phyloP scores from a whole-genome alignment of 2,113 vertebrate genomes.

The Hippocampus guttulatus region DNA sequence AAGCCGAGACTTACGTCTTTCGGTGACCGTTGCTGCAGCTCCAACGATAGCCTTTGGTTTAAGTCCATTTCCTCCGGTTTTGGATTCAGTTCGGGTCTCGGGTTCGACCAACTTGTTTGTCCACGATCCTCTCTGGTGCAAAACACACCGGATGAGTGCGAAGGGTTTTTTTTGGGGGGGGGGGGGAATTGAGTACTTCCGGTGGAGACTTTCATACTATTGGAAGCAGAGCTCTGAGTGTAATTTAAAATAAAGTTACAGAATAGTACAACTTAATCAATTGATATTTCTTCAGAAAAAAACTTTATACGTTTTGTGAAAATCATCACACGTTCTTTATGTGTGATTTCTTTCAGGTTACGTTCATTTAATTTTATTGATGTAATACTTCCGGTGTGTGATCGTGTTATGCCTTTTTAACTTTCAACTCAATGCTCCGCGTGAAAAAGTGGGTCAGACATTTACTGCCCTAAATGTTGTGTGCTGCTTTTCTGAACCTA shows the following conservation, averaged over 20 bases:
- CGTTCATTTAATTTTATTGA: slow-evolving; percentile 10
- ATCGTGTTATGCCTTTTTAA: too few species aligned
- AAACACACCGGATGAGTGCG: slow-evolving; percentile 48
- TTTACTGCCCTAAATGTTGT: slow-evolving; percentile 1
- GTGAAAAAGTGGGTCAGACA: slow-evolving; percentile 51
- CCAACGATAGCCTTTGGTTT: slow-evolving; percentile 64
- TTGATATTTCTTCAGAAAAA: background rate
- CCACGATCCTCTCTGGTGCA: slow-evolving; percentile 32
- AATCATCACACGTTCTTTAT: background rate
- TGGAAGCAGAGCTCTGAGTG: background rate
- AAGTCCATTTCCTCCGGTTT: slow-evolving; percentile 64
- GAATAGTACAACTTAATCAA: too few species aligned
- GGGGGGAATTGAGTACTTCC: background rate
- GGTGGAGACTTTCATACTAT: slow-evolving; percentile 8
- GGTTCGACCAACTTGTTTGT: slow-evolving; percentile 33
- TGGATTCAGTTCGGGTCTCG: slow-evolving; percentile 15
- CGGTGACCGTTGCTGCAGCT: slow-evolving; percentile 68
- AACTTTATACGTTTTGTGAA: background rate
- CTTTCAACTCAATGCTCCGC: slow-evolving; percentile 23
- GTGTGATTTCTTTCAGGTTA: background rate
- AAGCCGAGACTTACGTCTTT: slow-evolving; percentile 55
- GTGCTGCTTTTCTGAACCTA: background rate
- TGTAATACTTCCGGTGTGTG: rapidly evolving
- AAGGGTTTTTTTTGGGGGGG: slow-evolving; percentile 10
- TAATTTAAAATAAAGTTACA: background rate